Base-by-base conservation (phyloP, 2,888 invertebrate species). In the Mythimna ferrago region DNA sequence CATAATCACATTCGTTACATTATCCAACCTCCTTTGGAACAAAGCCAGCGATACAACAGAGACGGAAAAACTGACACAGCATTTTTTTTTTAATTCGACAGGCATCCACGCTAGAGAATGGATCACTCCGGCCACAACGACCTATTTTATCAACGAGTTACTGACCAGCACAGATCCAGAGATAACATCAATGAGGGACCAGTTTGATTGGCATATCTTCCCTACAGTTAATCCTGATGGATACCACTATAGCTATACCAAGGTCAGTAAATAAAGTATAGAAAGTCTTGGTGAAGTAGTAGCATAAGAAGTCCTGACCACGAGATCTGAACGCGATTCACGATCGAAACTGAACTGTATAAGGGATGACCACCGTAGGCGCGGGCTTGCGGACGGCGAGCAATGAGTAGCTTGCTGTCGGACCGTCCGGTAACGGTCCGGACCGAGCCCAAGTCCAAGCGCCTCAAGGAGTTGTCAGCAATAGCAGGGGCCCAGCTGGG, bases 211-310 rank as follows among this genome's bases (percentile, higher is more conserved):
- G 97, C 97, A 98, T 88, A 96, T 98, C 81, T 96, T 98, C 85
- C 98, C 98, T 0, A 96, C 97, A 9, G 96, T 97, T 81, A 98
- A 98, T 92, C 98, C 98, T 65, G 98, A 98, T 91, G 98, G 98
- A 21, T 98, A 97, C 89, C 97, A 97, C 57, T 97, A 97, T 91
- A 97, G 97, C 3, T 97, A 97, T 86, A 96, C 95, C 0, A 90
- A 85, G 26, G 97, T 61, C 11, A 61, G 61, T 61, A 38, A 38
- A 7, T 32, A 32, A 32, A 57, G 6, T 57, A 32, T 14, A 51
- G 51, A 51, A 19, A 6, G 19, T 7, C 6, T 9, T 56, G 26
- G 26, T 56, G 14, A 57, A 16, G 2, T 57, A 1, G 32, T 57
- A 2, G 16, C 2, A 32, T 57, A 9, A 19, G 16, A 14, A 57